phyloP scores from a whole-genome alignment of 2,888 invertebrate species.

The Papilio elwesi region DNA sequence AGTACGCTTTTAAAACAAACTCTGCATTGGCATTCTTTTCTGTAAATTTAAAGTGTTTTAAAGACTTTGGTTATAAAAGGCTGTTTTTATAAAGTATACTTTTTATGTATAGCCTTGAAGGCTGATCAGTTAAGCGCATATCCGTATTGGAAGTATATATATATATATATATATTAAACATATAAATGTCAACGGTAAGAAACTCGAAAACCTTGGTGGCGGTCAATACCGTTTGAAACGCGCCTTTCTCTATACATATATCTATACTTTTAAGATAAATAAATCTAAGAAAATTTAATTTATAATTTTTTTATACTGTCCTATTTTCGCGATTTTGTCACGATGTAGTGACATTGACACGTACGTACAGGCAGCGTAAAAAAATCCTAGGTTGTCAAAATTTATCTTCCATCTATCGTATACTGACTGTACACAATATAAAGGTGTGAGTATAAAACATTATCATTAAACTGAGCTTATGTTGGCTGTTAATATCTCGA shows the following conservation, averaged over 20 bases:
- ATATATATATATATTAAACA: slow-evolving; percentile 47
- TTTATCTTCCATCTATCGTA: slow-evolving; percentile 1
- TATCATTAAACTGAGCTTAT: neutral
- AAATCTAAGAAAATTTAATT: neutral
- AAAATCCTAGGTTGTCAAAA: neutral
- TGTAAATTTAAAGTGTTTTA: neutral
- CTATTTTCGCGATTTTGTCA: neutral
- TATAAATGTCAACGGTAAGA: slow-evolving; percentile 57
- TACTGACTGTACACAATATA: neutral
- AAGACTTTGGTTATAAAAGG: neutral
- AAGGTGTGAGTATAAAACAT: neutral
- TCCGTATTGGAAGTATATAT: slow-evolving; percentile 58
- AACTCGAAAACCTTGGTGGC: slow-evolving; percentile 64
- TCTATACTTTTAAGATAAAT: slow-evolving; percentile 44
- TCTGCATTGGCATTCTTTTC: too few species aligned
- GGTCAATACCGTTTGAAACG: slow-evolving; percentile 57
- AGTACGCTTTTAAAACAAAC: too few species aligned
- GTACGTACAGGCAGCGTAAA: neutral
- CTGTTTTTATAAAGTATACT: neutral
- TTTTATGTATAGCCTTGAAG: slow-evolving; percentile 13
- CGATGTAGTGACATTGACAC: slow-evolving; percentile 10
- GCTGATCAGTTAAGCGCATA: slow-evolving; percentile 46
- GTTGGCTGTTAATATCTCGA: neutral
- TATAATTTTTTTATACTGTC: neutral
- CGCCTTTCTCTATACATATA: slow-evolving; percentile 55